Evolutionary conservation across 2,888 invertebrate species (phyloP), one percentile per base, ranked within the genome.

Genomic region (Creontiades dilutus): DNA sequence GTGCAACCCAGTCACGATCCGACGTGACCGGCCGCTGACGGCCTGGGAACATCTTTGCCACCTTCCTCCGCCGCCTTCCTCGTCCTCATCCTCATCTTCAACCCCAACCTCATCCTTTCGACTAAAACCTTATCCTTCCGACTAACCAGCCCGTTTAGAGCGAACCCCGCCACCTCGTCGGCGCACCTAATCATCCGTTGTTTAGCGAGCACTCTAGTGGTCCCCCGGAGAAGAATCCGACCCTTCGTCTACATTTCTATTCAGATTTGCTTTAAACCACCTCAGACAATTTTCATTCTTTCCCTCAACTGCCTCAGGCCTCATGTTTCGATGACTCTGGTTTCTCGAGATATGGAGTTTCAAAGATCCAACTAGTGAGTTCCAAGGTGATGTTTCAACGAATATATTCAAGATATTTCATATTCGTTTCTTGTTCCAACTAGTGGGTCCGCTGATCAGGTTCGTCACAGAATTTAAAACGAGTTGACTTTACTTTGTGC

Each of bases 1-100:
- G 88, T 88, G 88, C 78, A 88, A 14, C 19, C 88, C 19, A 78
- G 88, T 88, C 88, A 88, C 88, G 88, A 88, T 80, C 78, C 76
- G 88, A 88, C 88, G 88, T 88, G 88, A 88, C 88, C 80, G 61
- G 88, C 48, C 85, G 85, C 88, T 88, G 88, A 88, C 88, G 88
- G 88, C 78, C 88, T 88, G 88, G 88, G 88, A 88, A 88, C 88
- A 78, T 88, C 88, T 88, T 88, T 52, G 88, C 88, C 78, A 88
- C 76, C 88, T 87, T 78, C 75, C 27, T 13, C 76, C 19, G 46
- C 76, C 28, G 46, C 0, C 57, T 9, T 57, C 28, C 27, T 27
- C 68, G n/a, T n/a, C 75, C 37, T 86, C 80, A 75, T 47, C 47
- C 82, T 48, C n/a, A 11, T 11, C 28, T 19, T 86, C 80, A 75